A percentile compares a stretch with the other conserved stretches of the same genome.
Evolutionary conservation across 2,113 vertebrate species (phyloP).

Genomic region (Gymnobelideus leadbeateri): DNA sequence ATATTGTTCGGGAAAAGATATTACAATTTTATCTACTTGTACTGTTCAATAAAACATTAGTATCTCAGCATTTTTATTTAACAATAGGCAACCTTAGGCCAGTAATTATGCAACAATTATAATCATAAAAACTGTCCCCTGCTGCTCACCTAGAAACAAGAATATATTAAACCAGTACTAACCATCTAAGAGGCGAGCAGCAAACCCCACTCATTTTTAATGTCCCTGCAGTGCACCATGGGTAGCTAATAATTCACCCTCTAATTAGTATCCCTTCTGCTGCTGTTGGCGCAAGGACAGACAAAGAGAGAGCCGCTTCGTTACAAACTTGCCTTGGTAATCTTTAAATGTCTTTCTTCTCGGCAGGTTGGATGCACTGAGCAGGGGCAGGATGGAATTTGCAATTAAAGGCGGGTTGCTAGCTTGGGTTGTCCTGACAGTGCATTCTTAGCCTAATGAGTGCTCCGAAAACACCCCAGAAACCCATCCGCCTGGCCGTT

Average conservation of each 20-base stretch:
- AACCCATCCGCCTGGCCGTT: constrained; percentile 43
- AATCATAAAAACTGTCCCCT: constrained; percentile 87
- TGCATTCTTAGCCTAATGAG: constrained; percentile 78
- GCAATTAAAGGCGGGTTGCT: constrained; percentile 79
- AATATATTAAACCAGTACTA: constrained; percentile 88
- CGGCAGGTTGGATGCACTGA: constrained; percentile 83
- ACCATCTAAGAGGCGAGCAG: constrained; percentile 85
- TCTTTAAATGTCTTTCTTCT: constrained; percentile 86
- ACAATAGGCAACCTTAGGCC: constrained; percentile 89
- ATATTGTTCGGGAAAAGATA: constrained; percentile 84
- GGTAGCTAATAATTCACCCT: constrained; percentile 92
- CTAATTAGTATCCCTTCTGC: constrained; percentile 91
- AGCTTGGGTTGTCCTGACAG: constrained; percentile 49
- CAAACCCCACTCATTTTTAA: constrained; percentile 88
- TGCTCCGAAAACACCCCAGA: constrained; percentile 55
- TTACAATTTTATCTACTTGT: constrained; percentile 86
- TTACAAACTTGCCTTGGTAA: constrained; percentile 86
- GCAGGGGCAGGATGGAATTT: constrained; percentile 78
- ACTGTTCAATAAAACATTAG: constrained; percentile 89
- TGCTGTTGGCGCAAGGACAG: constrained; percentile 87
- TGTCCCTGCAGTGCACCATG: constrained; percentile 90
- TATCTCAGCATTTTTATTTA: constrained; percentile 89
- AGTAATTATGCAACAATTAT: constrained; percentile 92
- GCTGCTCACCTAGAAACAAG: constrained; percentile 88
- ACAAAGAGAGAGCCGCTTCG: constrained; percentile 86